Percentiles rank a stretch among this genome's conserved stretches.
phyloP scores from a whole-genome alignment of 2,113 vertebrate genomes.

The Microcebus ravelobensis region DNA sequence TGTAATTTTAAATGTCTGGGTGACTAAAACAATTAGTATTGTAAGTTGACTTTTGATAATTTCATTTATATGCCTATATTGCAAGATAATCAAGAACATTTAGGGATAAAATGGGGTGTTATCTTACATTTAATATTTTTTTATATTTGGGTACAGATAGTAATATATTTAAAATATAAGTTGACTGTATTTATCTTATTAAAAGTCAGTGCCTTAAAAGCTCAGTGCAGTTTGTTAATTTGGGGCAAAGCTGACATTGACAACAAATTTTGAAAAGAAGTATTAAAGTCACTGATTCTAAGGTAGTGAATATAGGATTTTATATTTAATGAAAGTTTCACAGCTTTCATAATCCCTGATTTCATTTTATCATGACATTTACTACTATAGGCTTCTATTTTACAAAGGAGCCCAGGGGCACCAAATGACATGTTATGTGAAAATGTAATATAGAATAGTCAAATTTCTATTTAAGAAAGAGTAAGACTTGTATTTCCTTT shows the following conservation, averaged over 20 bases:
- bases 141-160: background rate
- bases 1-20: background rate
- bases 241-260: background rate
- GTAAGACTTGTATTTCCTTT: conserved; percentile 32
- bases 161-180: conserved; percentile 9
- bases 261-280: background rate
- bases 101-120: background rate
- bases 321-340: conserved; percentile 50
- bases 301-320: background rate
- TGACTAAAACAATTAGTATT: background rate
- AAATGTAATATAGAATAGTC: conserved; percentile 37
- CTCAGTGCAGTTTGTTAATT: background rate
- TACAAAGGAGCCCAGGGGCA: background rate
- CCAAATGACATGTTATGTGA: background rate
- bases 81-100: background rate
- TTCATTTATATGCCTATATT: background rate
- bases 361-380: conserved; percentile 56
- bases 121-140: background rate
- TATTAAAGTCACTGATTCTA: background rate
- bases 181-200: background rate
- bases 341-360: background rate
- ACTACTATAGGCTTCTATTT: background rate
- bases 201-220: background rate
- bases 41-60: background rate
- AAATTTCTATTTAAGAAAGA: conserved; percentile 44